A percentile compares a stretch with the other conserved stretches of the same genome.
Conservation (phyloP, 1,140 invertebrate genomes). For the Palaemon carinicauda region DNA sequence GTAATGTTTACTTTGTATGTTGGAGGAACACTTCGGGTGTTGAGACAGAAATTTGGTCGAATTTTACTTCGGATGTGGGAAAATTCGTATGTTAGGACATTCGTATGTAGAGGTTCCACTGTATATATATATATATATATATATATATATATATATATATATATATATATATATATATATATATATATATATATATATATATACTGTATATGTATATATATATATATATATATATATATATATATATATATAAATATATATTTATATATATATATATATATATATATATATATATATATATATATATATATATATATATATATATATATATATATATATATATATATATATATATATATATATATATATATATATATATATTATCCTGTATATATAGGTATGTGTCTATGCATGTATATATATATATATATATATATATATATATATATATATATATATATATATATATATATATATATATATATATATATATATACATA, state of each 20-base stretch:
- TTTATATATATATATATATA: background rate
- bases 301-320: constrained; percentile 2
- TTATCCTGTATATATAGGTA: background rate
- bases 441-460: background rate
- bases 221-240: too few relatives aligned
- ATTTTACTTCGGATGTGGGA: too few relatives aligned
- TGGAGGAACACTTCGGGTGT: too few relatives aligned
- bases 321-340: background rate
- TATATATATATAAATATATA: too few relatives aligned
- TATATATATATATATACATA: background rate
- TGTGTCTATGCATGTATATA: background rate
- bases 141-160: too few relatives aligned
- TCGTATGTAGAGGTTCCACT: too few relatives aligned
- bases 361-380: too few relatives aligned
- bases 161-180: too few relatives aligned
- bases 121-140: too few relatives aligned
- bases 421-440: background rate
- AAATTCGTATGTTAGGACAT: too few relatives aligned
- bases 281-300: background rate
- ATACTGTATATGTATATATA: background rate
- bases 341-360: background rate
- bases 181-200: background rate
- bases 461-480: background rate
- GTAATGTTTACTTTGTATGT: too few relatives aligned
- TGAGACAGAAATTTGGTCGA: too few relatives aligned